Conservation (phyloP, 2,888 invertebrate genomes). For the Maniola hyperantus region DNA sequence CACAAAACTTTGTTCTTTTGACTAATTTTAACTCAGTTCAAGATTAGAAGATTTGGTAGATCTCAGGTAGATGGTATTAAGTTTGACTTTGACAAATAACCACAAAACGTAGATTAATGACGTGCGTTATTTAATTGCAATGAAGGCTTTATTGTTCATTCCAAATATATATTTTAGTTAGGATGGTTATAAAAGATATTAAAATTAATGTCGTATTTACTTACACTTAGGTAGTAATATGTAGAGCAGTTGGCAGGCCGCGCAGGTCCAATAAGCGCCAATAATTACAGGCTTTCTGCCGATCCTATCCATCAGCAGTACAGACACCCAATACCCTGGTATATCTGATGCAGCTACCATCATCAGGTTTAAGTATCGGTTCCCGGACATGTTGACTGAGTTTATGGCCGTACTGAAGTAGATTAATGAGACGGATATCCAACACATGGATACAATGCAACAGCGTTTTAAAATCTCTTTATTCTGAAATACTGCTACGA, state of each 20-base stretch:
- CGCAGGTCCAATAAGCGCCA: conserved; percentile 40
- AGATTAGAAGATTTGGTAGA: too few species aligned
- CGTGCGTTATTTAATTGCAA: too few species aligned
- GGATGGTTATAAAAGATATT: too few species aligned
- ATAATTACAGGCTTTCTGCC: conserved; percentile 60
- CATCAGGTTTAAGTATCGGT: conserved; percentile 86
- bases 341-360: conserved; percentile 83
- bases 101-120: too few species aligned
- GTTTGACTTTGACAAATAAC: too few species aligned
- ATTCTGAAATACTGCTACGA: conserved; percentile 57
- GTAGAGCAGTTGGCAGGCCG: conserved; percentile 39
- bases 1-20: too few species aligned
- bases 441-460: conserved; percentile 83
- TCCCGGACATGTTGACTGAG: conserved; percentile 85
- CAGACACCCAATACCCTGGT: conserved; percentile 84
- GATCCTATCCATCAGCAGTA: conserved; percentile 76
- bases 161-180: too few species aligned
- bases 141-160: background rate
- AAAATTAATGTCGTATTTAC: conserved; percentile 43
- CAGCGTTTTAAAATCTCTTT: conserved; percentile 65
- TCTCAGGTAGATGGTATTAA: too few species aligned
- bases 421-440: conserved; percentile 87
- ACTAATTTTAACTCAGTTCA: too few species aligned
- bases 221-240: conserved; percentile 40
- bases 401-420: conserved; percentile 89